Conservation (phyloP, 2,113 vertebrate species). For the Rhinolophus sinicus region DNA sequence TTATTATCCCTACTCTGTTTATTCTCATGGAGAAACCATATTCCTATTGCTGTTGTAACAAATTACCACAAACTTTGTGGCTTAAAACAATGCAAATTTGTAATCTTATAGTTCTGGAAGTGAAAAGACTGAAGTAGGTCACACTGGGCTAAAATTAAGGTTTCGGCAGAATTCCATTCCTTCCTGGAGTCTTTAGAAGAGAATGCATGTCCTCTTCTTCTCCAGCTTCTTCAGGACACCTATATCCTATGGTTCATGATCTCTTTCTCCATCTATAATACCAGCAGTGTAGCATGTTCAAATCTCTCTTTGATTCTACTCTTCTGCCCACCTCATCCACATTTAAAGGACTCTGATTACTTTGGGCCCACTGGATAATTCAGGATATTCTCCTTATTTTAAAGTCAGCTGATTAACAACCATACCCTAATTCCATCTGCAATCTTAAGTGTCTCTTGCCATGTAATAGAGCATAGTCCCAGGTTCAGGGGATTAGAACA, state of each 20-base stretch:
- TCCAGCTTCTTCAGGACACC: not conserved
- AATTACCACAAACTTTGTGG: not conserved
- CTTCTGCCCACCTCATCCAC: not conserved
- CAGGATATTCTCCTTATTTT: not conserved
- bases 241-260: not conserved
- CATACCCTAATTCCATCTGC: no score
- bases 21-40: not conserved
- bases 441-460: not conserved
- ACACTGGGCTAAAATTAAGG: not conserved
- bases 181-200: not conserved
- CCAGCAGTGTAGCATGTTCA: not conserved
- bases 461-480: not conserved
- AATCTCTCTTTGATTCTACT: not conserved
- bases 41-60: not conserved
- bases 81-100: not conserved
- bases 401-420: not conserved
- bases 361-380: no score
- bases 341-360: not conserved
- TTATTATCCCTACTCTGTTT: not conserved
- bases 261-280: not conserved
- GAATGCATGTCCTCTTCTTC: not conserved
- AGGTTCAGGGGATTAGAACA: not conserved
- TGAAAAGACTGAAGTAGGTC: not conserved
- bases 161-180: not conserved
- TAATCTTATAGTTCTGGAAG: not conserved